A percentile compares a stretch with the other conserved stretches of the same genome.
Conservation (phyloP, 2,888 invertebrate genomes). For the Aleiodes alternator region DNA sequence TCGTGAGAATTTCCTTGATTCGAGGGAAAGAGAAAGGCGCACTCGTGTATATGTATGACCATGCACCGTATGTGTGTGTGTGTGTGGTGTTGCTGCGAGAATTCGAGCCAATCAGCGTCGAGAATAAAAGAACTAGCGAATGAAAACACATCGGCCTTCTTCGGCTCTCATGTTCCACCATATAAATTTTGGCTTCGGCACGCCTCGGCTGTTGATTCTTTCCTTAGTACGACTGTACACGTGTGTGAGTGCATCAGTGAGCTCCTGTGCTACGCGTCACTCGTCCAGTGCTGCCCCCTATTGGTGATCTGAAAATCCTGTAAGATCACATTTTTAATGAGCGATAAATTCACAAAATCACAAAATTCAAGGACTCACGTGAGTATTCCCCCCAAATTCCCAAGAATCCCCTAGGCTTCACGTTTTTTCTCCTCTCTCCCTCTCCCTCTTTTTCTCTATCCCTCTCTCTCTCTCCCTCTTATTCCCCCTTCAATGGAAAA, state of each 20-base stretch:
- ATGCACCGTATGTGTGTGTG: no score
- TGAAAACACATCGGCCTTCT: no score
- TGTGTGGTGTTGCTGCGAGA: no score
- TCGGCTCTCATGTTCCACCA: no score
- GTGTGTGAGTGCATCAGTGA: no score
- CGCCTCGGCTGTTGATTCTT: no score
- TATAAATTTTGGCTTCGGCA: no score
- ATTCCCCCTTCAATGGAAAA: constrained; percentile 46
- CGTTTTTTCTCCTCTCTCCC: constrained; percentile 23
- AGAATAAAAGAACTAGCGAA: no score
- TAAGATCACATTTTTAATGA: not conserved
- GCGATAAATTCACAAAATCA: not conserved
- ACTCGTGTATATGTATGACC: no score
- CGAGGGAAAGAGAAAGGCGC: not conserved
- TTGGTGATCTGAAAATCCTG: not conserved
- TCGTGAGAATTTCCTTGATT: not conserved
- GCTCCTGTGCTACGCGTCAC: no score
- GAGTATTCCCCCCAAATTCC: constrained; percentile 7
- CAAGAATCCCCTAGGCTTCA: constrained; percentile 38
- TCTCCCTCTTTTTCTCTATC: constrained; percentile 14
- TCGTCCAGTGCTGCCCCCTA: constrained; percentile 1
- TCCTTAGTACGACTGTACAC: no score
- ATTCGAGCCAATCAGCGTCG: no score
- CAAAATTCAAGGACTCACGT: not conserved
- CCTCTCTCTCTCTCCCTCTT: constrained; percentile 17